Conservation (phyloP, 2,113 vertebrate genomes). For the Cepphus grylle region DNA sequence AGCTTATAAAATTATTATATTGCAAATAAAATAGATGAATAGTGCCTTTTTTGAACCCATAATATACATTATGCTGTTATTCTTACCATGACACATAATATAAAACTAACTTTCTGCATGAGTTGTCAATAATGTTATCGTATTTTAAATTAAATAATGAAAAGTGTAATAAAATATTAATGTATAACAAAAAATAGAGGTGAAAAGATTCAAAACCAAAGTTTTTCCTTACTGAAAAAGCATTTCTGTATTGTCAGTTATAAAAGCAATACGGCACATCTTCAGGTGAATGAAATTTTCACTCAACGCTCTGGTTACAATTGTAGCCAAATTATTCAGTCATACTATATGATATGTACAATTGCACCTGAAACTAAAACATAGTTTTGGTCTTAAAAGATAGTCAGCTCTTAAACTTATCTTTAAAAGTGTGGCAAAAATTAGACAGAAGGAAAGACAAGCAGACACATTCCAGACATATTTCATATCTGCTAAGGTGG, state of each 20-base stretch:
- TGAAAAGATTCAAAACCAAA: background rate
- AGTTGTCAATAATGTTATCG: background rate
- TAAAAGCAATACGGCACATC: background rate
- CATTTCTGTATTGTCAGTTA: background rate
- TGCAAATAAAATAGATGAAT: background rate
- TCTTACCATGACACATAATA: background rate
- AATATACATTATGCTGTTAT: background rate
- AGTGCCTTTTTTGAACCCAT: background rate
- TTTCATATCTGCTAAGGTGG: background rate
- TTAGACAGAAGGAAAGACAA: background rate
- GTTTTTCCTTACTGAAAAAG: background rate
- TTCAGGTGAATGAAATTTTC: background rate
- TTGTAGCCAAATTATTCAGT: background rate
- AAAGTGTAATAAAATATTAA: background rate
- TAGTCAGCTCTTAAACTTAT: background rate
- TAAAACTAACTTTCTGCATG: background rate
- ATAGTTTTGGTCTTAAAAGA: background rate
- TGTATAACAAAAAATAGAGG: background rate
- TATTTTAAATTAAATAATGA: background rate
- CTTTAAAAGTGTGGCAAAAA: background rate
- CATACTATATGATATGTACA: background rate
- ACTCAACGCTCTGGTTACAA: background rate
- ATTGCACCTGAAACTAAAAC: background rate
- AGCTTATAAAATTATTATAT: background rate
- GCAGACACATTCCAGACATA: background rate